These are phyloP conservation scores for Ambastaia sidthimunki DNA, from an alignment of 2,797 vertebrate species.

Conservation along the genomic window DNA sequence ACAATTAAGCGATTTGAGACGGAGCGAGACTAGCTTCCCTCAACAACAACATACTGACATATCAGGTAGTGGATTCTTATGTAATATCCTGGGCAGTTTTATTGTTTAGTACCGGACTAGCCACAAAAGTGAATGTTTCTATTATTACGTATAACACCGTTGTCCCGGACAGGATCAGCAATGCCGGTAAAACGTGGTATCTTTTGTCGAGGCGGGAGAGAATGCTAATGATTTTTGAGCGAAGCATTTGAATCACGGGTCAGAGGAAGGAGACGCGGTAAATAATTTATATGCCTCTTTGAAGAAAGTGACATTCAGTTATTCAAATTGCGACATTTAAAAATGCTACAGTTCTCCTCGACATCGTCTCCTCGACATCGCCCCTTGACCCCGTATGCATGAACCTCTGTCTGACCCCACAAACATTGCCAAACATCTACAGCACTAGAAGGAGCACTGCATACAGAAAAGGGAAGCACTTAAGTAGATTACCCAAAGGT, in stretches of 20 bases:
- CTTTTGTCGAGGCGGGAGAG: conserved; percentile 26
- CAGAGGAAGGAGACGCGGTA: conserved; percentile 40
- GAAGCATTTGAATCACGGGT: conserved; percentile 44
- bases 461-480: conserved; percentile 42
- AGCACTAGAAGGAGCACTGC: background rate
- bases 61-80: conserved; percentile 18
- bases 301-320: conserved; percentile 62
- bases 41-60: conserved; percentile 26
- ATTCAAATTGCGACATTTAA: conserved; percentile 66
- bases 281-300: conserved; percentile 53
- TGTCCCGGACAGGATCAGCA: background rate
- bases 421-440: conserved; percentile 30
- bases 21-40: conserved; percentile 25
- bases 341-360: conserved; percentile 6
- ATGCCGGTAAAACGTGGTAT: conserved; percentile 18
- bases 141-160: conserved; percentile 30
- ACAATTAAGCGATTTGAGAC: conserved; percentile 41
- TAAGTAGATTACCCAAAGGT: conserved; percentile 3
- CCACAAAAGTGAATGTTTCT: conserved; percentile 3
- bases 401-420: conserved; percentile 32
- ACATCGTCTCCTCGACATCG: conserved; percentile 6
- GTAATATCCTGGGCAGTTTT: conserved; percentile 18
- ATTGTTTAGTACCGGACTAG: conserved; percentile 19
- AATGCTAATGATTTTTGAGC: conserved; percentile 50
- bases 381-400: conserved; percentile 7